These are phyloP conservation scores for Drosophila ananassae DNA, from an alignment of 1,140 invertebrate genomes.

Conservation along the genomic window DNA sequence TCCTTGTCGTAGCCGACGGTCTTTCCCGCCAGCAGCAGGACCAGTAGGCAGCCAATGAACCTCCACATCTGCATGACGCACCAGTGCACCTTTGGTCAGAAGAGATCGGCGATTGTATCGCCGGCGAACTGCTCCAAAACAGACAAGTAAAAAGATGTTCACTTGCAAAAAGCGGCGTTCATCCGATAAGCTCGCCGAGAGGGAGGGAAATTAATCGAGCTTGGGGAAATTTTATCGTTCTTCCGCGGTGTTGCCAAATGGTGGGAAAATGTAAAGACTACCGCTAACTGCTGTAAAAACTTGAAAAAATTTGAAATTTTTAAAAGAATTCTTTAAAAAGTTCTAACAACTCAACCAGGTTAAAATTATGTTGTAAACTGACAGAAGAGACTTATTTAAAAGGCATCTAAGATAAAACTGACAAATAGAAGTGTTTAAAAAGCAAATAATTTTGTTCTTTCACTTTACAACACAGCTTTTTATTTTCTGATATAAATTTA, in stretches of 20 bases:
- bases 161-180: not conserved
- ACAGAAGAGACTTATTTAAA: too few species aligned
- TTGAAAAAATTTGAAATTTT: not conserved
- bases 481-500: too few species aligned
- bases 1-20: conserved; percentile 85
- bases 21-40: conserved; percentile 6
- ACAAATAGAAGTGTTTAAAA: too few species aligned
- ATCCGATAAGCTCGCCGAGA: not conserved
- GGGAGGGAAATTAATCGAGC: not conserved
- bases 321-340: not conserved
- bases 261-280: not conserved
- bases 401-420: too few species aligned
- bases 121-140: not conserved
- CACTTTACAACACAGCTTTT: too few species aligned
- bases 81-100: conserved; percentile 2
- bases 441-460: too few species aligned
- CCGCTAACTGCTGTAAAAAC: too few species aligned
- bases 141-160: not conserved
- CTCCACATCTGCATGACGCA: conserved; percentile 2
- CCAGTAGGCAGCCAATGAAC: not conserved
- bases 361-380: too few species aligned
- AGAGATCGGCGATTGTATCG: not conserved
- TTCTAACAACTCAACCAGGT: too few species aligned
- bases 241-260: not conserved
- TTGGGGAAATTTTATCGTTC: not conserved